Evolutionary conservation across 2,113 vertebrate genomes (phyloP), one percentile per base, ranked within the genome.

Genomic region (Petromus typicus): DNA sequence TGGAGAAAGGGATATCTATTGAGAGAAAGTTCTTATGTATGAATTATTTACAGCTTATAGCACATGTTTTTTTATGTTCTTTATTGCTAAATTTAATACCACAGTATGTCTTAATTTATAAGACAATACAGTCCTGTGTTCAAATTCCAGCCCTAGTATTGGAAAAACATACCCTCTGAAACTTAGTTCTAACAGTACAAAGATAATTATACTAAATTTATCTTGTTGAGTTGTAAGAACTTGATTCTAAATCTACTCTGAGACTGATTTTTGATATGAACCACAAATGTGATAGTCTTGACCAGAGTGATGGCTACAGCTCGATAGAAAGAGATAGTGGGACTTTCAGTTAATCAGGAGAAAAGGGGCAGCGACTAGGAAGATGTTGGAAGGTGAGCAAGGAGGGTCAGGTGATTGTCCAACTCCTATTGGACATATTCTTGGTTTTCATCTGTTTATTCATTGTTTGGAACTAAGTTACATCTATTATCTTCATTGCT

Each of bases 141-240:
- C 64, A 51, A 89, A 91, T 81, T 93, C 9, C 5, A 80, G 37
- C 67, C 86, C 9, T 86, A 34, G 8, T 75, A n/a, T 30, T 66
- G 40, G 64, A 1, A n/a, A 85, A 27, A 8, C 69, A 54, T 40
- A 2, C 0, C 59, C 23, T 89, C 48, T 80, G 40, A 67, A 90
- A 87, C 30, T 89, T 61, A 73, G 48, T 92, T 79, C 43, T 1
- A 63, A 59, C 8, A 85, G 69, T 82, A 30, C 93, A 69, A 89
- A 93, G 48, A 92, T 25, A 83, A 56, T 27, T 57, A 69, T 67
- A 20, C 8, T 84, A 32, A 85, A 93, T 54, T 76, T 93, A 56
- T 57, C 23, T 78, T 88, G 40, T 17, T 69, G 12, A 82, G 40
- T 61, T 90, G 43, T 87, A 63, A 76, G 11, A 30, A 59, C 75